A percentile compares a stretch with the other conserved stretches of the same genome.
Conservation (phyloP, 2,888 invertebrate species). For the Trachelus tabidus region DNA sequence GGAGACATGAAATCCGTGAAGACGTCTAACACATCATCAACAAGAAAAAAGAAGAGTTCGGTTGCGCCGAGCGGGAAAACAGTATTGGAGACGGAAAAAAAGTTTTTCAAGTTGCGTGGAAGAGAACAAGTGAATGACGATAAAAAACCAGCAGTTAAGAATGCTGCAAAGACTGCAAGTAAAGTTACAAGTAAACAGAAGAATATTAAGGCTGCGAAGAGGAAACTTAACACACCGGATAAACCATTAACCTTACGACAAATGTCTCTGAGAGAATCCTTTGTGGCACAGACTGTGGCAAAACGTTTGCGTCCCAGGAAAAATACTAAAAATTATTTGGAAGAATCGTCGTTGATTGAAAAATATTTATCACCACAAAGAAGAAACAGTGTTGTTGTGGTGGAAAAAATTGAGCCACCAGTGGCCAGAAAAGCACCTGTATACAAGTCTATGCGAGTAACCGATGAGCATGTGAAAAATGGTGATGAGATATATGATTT, state of each 20-base stretch:
- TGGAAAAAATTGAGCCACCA: conserved; percentile 1
- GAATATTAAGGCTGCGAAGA: neutral
- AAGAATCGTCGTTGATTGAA: conserved; percentile 19
- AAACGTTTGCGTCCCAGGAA: conserved; percentile 21
- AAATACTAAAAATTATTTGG: conserved; percentile 26
- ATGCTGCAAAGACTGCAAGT: neutral
- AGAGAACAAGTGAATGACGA: neutral
- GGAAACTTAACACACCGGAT: neutral
- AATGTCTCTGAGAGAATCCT: conserved; percentile 12
- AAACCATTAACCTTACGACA: neutral
- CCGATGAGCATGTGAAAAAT: conserved; percentile 20
- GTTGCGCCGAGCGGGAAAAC: too few species aligned
- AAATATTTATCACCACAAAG: conserved; percentile 6
- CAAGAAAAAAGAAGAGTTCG: conserved; percentile 1
- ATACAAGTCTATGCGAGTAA: conserved; percentile 20
- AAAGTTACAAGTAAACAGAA: neutral
- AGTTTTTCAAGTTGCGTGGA: conserved; percentile 4
- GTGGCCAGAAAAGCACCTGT: conserved; percentile 21
- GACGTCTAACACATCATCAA: neutral
- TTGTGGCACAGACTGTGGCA: neutral
- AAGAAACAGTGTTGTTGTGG: conserved; percentile 9
- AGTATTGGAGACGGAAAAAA: neutral
- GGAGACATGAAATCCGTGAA: neutral
- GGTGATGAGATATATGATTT: conserved; percentile 27
- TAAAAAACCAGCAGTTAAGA: neutral